Percentiles rank a stretch among this genome's conserved stretches.
These are phyloP conservation scores for Gasteruption jaculator DNA, from an alignment of 2,888 invertebrate species.

Conservation along the genomic window DNA sequence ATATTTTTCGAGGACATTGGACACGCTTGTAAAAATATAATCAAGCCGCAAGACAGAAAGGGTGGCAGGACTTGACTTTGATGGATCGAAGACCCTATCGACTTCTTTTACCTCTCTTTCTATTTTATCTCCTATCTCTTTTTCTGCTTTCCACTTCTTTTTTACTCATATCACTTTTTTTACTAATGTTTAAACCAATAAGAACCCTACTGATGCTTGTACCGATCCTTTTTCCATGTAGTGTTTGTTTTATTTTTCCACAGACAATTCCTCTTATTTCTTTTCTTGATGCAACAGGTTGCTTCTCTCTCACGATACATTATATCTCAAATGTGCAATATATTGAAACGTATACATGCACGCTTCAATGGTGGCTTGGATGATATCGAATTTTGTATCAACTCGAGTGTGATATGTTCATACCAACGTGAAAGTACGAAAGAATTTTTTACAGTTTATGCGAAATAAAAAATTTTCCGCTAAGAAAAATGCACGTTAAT, in stretches of 20 bases:
- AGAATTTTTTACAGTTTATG: too few relatives aligned
- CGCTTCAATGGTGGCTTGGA: too few relatives aligned
- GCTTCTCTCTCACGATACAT: constrained; percentile 43
- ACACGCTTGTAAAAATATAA: constrained; percentile 46
- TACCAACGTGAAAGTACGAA: too few relatives aligned
- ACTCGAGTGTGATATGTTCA: too few relatives aligned
- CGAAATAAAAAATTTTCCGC: too few relatives aligned
- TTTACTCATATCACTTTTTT: too few relatives aligned
- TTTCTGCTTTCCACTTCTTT: background rate
- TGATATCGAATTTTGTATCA: too few relatives aligned
- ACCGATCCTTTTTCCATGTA: constrained; percentile 14
- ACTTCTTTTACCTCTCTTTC: constrained; percentile 26
- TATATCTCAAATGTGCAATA: too few relatives aligned
- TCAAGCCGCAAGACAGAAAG: constrained; percentile 19
- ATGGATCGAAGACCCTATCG: constrained; percentile 44
- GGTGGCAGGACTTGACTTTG: constrained; percentile 41
- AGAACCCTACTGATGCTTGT: constrained; percentile 11
- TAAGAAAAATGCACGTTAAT: too few relatives aligned
- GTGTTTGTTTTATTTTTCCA: constrained; percentile 45
- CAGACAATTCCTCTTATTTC: constrained; percentile 35
- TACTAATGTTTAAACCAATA: too few relatives aligned
- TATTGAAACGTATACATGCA: too few relatives aligned
- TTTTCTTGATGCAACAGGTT: constrained; percentile 45
- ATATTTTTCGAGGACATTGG: constrained; percentile 46
- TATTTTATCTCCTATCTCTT: constrained; percentile 9